Evolutionary conservation across 2,888 invertebrate species (phyloP), one percentile per base, ranked within the genome.

Genomic region (Acanthosoma haemorrhoidale): DNA sequence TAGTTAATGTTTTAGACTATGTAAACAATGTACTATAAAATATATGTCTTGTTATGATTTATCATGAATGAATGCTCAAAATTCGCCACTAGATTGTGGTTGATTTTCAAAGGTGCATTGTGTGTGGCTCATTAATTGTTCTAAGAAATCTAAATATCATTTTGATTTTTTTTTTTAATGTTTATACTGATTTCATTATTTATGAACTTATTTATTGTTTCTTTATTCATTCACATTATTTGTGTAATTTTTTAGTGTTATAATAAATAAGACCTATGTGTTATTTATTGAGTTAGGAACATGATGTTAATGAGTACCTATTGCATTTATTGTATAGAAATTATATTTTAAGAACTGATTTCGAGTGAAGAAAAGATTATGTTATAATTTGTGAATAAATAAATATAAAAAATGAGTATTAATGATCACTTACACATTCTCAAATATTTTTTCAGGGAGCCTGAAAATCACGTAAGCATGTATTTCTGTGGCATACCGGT

Each of bases 1-100:
- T 73, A 73, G 72, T 73, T 73, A 70, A 71, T 73, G 72, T 73
- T 73, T 71, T 73, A 73, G 71, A 71, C 43, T 73, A 70, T 72
- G 71, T 71, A 73, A 69, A 71, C 69, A 60, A 57, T 73, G 72
- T 73, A 73, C 70, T 72, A 72, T 72, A 68, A 15, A 72, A 60
- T 69, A 36, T 59, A 39, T 51, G 36, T 51, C 25, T 72, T 66
- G 69, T 70, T 72, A 69, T 51, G 61, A 70, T 70, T 72, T 69
- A 60, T 21, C 16, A 43, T 11, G 25, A 29, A 70, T 25, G 36
- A 60, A 70, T 69, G 69, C 70, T 70, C 72, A 70, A 70, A 70
- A 72, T 70, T 70, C 25, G 18, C 67, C 43, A 38, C 59, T 68
- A 18, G 16, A 58, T 70, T 60, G 32, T 58, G 57, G 29, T 57